Conservation (phyloP, 1,140 invertebrate genomes). For the Drosophila nebulosa region DNA sequence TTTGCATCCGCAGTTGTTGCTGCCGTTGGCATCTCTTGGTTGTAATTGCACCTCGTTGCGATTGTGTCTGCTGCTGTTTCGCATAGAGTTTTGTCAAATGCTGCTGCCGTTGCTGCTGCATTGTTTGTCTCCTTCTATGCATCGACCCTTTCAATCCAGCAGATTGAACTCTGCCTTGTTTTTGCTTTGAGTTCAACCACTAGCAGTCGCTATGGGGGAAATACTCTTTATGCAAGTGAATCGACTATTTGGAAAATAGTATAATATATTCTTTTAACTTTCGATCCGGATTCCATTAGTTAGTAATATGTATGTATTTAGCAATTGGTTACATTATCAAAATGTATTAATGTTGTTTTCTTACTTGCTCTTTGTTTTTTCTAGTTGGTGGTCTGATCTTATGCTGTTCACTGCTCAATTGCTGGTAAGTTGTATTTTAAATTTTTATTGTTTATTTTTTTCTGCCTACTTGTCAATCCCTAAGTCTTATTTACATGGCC, state of each 20-base stretch:
- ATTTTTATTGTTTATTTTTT: too few relatives aligned
- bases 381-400: too few relatives aligned
- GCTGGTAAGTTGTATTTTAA: too few relatives aligned
- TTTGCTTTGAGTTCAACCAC: slow-evolving; percentile 32
- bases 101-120: slow-evolving; percentile 14
- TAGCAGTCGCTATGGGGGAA: not conserved
- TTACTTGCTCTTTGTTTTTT: too few relatives aligned
- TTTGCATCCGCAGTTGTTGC: slow-evolving; percentile 65
- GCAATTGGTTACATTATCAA: too few relatives aligned
- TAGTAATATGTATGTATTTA: too few relatives aligned
- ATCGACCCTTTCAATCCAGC: slow-evolving; percentile 40
- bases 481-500: too few relatives aligned
- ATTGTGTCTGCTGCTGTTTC: slow-evolving; percentile 47
- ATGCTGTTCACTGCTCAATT: too few relatives aligned
- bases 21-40: slow-evolving; percentile 18
- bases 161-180: slow-evolving; percentile 37
- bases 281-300: too few relatives aligned
- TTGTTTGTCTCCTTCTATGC: slow-evolving; percentile 37
- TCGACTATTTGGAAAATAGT: not conserved
- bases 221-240: not conserved
- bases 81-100: slow-evolving; percentile 48
- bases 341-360: too few relatives aligned
- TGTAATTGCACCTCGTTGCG: slow-evolving; percentile 63
- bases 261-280: too few relatives aligned
- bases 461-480: too few relatives aligned